phyloP scores from a whole-genome alignment of 2,113 vertebrate genomes.

The Hystrix brachyura region DNA sequence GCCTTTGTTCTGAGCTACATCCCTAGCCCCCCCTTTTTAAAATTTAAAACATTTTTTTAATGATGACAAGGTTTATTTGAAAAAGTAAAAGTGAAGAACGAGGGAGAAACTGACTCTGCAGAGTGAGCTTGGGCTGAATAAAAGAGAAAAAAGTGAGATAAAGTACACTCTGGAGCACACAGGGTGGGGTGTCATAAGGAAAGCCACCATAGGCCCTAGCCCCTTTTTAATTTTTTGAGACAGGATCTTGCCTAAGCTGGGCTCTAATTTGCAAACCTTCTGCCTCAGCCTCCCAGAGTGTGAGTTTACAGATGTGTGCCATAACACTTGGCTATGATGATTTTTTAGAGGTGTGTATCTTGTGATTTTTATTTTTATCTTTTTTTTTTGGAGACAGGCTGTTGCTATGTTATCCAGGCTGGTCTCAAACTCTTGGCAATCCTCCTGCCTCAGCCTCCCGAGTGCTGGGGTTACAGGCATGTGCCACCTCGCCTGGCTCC shows the following conservation, averaged over 20 bases:
- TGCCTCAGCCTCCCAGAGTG: neutral
- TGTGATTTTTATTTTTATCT: too few species aligned
- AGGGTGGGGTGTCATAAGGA: neutral
- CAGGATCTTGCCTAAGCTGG: neutral
- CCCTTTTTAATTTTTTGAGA: neutral
- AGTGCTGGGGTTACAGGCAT: neutral
- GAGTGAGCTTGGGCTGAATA: neutral
- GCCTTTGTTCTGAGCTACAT: neutral
- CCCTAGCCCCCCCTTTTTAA: neutral
- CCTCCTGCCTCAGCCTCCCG: neutral
- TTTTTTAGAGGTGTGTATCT: too few species aligned
- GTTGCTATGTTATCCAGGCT: neutral
- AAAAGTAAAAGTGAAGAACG: neutral
- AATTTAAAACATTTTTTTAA: too few species aligned
- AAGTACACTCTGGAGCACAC: neutral
- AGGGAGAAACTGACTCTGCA: neutral
- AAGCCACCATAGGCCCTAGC: neutral
- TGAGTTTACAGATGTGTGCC: too few species aligned
- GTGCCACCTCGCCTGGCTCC: neutral
- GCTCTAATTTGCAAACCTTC: neutral
- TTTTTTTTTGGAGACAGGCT: neutral
- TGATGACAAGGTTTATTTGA: neutral
- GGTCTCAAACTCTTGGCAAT: neutral
- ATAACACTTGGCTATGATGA: too few species aligned
- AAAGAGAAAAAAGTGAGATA: neutral